Base-by-base conservation (phyloP, 1,140 invertebrate genomes). In the Leptinotarsa undecemlineata region DNA sequence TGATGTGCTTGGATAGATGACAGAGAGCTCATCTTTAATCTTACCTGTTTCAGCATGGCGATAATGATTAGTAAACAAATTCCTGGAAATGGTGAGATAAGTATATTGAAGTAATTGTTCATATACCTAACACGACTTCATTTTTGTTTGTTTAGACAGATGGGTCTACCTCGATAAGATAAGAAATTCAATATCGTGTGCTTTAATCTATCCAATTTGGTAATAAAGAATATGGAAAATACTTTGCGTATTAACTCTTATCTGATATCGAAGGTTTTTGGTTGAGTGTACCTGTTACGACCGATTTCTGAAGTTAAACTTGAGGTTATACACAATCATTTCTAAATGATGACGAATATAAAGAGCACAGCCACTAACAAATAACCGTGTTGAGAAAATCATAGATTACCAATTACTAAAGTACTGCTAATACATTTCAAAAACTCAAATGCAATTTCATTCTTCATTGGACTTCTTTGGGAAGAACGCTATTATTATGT, bases 141-240 rank as follows among this genome's bases (percentile, higher is more conserved):
- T 70, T 70, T 21, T 13, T 48, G 48, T 70, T 17, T 70, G 68
- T 70, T 70, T 70, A 70, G 48, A 70, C 74, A 75, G 74, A 75
- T 75, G 74, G 62, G 33, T 23, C 74, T 71, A 71, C 19, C 42
- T 64, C 15, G 74, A 75, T 75, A 71, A 75, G 74, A 75, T 75
- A 75, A 71, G 74, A 66, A 75, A 74, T 67, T 68, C 61, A 75
- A 75, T 75, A 75, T 70, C 51, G 66, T 48, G 23, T 57, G 68
- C 48, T 57, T 26, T 70, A 70, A 70, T 70, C 68, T 70, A 51
- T 19, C 68, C 68, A 70, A 60, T 70, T 70, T 70, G 68, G 68
- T 70, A 70, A 70, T 70, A 57, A 70, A 70, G 68, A 70, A 70
- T 70, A 70, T 70, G 68, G 47, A 70, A 68, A 70, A 57, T 51